Evolutionary conservation across 2,888 invertebrate genomes (phyloP), one percentile per base, ranked within the genome.

Genomic region (Caenorhabditis sulstoni): DNA sequence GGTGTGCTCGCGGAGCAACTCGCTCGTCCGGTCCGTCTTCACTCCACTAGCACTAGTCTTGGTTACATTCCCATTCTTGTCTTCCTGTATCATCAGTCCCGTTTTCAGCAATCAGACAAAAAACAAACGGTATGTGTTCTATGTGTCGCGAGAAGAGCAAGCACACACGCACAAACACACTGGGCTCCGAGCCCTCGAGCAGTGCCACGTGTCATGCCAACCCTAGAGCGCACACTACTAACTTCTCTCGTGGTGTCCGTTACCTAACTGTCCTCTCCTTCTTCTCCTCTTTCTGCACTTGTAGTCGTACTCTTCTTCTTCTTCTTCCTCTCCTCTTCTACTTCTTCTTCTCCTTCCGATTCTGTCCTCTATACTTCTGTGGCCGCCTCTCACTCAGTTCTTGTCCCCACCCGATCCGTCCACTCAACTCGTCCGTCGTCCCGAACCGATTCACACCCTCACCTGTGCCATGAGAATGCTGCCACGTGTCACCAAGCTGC

Each of bases 31-130:
- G 4, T 37, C 37, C 16, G 4, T 41, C 22, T 29, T 39, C 61
- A 47, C 45, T 20, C 59, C 68, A 61, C 61, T 37, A 71, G 62
- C 71, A 71, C 71, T 71, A 71, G 50, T 49, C 29, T 71, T 57
- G 37, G 71, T 71, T 71, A 7, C 37, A 29, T 29, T 29, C 58
- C 45, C 37, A 39, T 47, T 39, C 37, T 41, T 22, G 22, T 37
- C 57, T 29, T 8, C 37, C 58, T 67, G 16, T 37, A 49, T 49
- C 49, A 62, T 64, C 65, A 61, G 58, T 62, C 55, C 35, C 50
- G 53, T 75, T 84, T 84, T 79, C 84, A 84, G 84, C 70, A 80
- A 70, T 61, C 81, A 83, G 59, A 79, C 81, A 70, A 82, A 80
- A 78, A 81, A 79, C 62, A 84, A 83, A 83, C 83, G 84, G 84